Base-by-base conservation (phyloP, 2,888 invertebrate species). In the Bhutanitis thaidina region DNA sequence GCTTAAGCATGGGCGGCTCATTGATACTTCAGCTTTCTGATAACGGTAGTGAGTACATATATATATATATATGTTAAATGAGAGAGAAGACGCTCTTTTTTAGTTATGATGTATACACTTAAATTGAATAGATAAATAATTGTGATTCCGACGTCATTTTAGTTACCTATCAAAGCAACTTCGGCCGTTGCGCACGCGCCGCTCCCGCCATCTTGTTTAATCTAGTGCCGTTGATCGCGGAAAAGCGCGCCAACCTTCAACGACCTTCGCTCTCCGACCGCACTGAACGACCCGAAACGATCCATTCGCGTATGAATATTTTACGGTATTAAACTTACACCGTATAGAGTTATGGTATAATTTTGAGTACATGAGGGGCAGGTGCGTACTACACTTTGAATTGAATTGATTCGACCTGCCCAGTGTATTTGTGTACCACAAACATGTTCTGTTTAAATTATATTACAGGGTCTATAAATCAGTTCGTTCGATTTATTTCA, bases 221-320 rank as follows among this genome's bases (percentile, higher is more conserved):
- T 89, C 87, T 87, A 83, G 81, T 80, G 83, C 83, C 81, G 83
- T 83, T 84, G 87, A 87, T 86, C 87, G 87, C 87, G 88, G 87
- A 88, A 88, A 87, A 87, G 86, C 88, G 80, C 80, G 83, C 83
- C 88, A 87, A 86, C 87, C 88, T 88, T 89, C 87, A 88, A 87
- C 88, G 88, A 89, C 88, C 88, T 89, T 89, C 88, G 87, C 86
- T 88, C 87, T 80, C 79, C 85, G 79, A 82, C 84, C 84, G 80
- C 69, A 66, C 71, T 65, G 66, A 68, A 70, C 67, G 69, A 62
- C 64, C 63, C 62, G 59, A 58, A 77, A 75, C 55, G 61, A 43
- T 51, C 47, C 30, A 61, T 58, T 47, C 47, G 30, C 51, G 37
- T 56, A 55, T 8, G 7, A 32, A 32, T 4, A 38, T 36, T 10